Percentiles rank a stretch among this genome's conserved stretches.
Conservation (phyloP, 2,797 vertebrate species). For the Poeciliopsis gracilis region DNA sequence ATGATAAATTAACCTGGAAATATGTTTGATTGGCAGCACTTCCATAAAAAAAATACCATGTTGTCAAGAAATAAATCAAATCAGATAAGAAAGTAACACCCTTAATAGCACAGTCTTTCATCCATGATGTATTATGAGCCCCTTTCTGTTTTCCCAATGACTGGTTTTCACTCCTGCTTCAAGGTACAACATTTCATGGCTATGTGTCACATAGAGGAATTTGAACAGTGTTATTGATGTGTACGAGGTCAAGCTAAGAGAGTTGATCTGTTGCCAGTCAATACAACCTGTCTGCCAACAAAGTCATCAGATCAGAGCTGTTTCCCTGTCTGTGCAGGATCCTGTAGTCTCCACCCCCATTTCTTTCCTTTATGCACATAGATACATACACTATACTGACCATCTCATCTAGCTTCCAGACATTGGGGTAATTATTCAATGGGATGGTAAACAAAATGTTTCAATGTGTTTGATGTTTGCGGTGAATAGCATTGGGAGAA, state of each 20-base stretch:
- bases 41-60: conserved; percentile 3
- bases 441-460: conserved; percentile 36
- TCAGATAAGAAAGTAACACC: conserved; percentile 6
- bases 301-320: conserved; percentile 64
- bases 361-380: conserved; percentile 6
- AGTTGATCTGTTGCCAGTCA: conserved; percentile 71
- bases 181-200: conserved; percentile 52
- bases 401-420: conserved; percentile 18
- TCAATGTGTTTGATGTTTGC: conserved; percentile 35
- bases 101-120: conserved; percentile 19
- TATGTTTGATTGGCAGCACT: conserved; percentile 1
- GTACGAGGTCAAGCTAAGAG: conserved; percentile 57
- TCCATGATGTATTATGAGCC: neutral
- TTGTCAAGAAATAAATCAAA: conserved; percentile 33
- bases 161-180: conserved; percentile 40
- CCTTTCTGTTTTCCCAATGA: conserved; percentile 28
- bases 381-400: conserved; percentile 27
- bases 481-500: conserved; percentile 54
- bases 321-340: conserved; percentile 48
- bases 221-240: conserved; percentile 52
- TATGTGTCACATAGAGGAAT: conserved; percentile 46
- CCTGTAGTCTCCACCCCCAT: conserved; percentile 12
- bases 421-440: conserved; percentile 62
- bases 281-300: conserved; percentile 70
- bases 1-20: conserved; percentile 18